A percentile compares a stretch with the other conserved stretches of the same genome.
Conservation (phyloP, 1,140 invertebrate species). For the Sitophilus oryzae region DNA sequence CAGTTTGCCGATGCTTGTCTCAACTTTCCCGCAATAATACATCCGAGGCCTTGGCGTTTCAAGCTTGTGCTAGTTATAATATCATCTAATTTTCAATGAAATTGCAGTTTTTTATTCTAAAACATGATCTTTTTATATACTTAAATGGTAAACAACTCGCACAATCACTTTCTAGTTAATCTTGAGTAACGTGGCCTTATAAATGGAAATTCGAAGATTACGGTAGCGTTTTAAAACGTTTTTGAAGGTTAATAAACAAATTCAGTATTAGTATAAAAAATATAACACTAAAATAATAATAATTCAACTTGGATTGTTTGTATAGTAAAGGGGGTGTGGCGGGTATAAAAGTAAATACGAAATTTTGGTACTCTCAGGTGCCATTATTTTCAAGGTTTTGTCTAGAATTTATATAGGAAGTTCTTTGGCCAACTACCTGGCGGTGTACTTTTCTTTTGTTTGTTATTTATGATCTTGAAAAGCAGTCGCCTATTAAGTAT, state of each 20-base stretch:
- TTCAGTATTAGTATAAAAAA: too few relatives aligned
- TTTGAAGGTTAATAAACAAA: slow-evolving; percentile 15
- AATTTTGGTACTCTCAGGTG: not conserved
- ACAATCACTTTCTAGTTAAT: slow-evolving; percentile 11
- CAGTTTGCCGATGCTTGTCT: slow-evolving; percentile 24
- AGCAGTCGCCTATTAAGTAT: too few relatives aligned
- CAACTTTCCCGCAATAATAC: slow-evolving; percentile 24
- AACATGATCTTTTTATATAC: not conserved
- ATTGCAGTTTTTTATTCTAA: slow-evolving; percentile 1
- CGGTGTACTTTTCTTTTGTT: too few relatives aligned
- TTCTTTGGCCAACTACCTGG: not conserved
- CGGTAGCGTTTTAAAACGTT: slow-evolving; percentile 6
- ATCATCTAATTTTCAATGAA: not conserved
- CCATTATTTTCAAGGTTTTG: not conserved
- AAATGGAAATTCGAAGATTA: not conserved
- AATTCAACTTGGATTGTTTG: too few relatives aligned
- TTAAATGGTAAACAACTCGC: slow-evolving; percentile 3
- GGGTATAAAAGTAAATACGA: not conserved
- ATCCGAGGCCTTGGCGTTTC: slow-evolving; percentile 35
- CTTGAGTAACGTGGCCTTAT: slow-evolving; percentile 14
- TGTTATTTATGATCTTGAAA: too few relatives aligned
- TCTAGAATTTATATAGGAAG: not conserved
- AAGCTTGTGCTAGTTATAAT: slow-evolving; percentile 10
- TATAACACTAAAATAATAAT: too few relatives aligned
- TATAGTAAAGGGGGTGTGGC: slow-evolving; percentile 25